phyloP scores from a whole-genome alignment of 2,797 vertebrate species.

The Sebastolobus alascanus region DNA sequence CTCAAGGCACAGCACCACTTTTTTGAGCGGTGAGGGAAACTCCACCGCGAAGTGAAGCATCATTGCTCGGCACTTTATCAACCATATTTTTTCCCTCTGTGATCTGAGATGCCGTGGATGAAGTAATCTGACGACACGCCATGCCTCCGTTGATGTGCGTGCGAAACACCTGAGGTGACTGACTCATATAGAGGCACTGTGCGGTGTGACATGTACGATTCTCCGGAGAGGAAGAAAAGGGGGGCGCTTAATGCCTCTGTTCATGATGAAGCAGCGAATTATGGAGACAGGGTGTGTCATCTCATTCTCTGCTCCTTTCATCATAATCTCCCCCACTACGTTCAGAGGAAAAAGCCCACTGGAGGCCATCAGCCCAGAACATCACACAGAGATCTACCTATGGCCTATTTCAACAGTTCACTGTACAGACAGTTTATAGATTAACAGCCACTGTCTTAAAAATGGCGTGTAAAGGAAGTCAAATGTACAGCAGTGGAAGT shows the following conservation, averaged over 20 bases:
- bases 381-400: slow-evolving; percentile 74
- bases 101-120: slow-evolving; percentile 65
- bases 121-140: slow-evolving; percentile 69
- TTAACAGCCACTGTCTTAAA: slow-evolving; percentile 51
- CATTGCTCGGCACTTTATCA: slow-evolving; percentile 57
- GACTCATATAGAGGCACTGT: slow-evolving; percentile 70
- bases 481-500: slow-evolving; percentile 21
- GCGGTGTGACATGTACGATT: slow-evolving; percentile 77
- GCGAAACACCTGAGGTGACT: slow-evolving; percentile 82
- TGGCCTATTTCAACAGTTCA: slow-evolving; percentile 68
- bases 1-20: neutral
- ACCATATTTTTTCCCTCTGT: slow-evolving; percentile 39
- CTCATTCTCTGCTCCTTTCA: slow-evolving; percentile 84
- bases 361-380: slow-evolving; percentile 74
- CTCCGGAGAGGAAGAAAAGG: slow-evolving; percentile 60
- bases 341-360: slow-evolving; percentile 73
- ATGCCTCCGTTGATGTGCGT: slow-evolving; percentile 62
- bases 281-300: slow-evolving; percentile 85
- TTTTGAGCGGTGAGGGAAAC: slow-evolving; percentile 24
- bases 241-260: slow-evolving; percentile 78
- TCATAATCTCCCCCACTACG: slow-evolving; percentile 79
- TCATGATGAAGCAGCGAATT: slow-evolving; percentile 82
- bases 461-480: slow-evolving; percentile 36
- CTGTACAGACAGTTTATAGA: slow-evolving; percentile 48
- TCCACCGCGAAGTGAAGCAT: slow-evolving; percentile 28